These are phyloP conservation scores for Apolygus lucorum DNA, from an alignment of 1,140 invertebrate species.

Conservation along the genomic window DNA sequence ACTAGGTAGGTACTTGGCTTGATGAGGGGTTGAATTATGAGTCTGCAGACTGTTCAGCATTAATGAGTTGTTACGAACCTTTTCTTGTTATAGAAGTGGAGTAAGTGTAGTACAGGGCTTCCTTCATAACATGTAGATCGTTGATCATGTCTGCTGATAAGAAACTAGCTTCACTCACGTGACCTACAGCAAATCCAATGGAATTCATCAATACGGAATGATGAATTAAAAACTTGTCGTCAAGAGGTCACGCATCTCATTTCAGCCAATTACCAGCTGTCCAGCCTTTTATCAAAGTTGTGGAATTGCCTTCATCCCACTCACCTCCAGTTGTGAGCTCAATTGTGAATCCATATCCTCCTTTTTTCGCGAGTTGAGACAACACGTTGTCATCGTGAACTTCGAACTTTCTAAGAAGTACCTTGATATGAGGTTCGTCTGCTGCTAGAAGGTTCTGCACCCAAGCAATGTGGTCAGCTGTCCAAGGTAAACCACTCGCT, in stretches of 20 bases:
- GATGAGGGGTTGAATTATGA: too few species aligned
- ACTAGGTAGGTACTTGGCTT: too few species aligned
- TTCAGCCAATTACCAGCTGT: too few species aligned
- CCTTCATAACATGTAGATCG: slow-evolving; percentile 22
- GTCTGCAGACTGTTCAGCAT: too few species aligned
- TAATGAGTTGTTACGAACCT: too few species aligned
- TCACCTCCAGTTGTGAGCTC: slow-evolving; percentile 22
- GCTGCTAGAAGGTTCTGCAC: slow-evolving; percentile 44
- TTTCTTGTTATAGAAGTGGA: background rate
- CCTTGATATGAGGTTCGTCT: slow-evolving; percentile 5
- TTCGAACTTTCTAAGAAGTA: slow-evolving; percentile 10
- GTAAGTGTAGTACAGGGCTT: slow-evolving; percentile 14
- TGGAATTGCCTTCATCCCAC: too few species aligned
- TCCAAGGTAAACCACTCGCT: slow-evolving; percentile 44
- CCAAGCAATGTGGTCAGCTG: slow-evolving; percentile 49
- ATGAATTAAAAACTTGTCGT: background rate
- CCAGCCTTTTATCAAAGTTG: too few species aligned
- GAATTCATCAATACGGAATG: background rate
- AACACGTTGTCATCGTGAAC: slow-evolving; percentile 3
- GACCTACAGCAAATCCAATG: slow-evolving; percentile 2
- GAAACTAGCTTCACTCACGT: slow-evolving; percentile 7
- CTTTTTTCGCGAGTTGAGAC: slow-evolving; percentile 7
- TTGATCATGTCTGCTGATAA: slow-evolving; percentile 18
- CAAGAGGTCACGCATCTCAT: too few species aligned
- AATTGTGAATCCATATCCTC: slow-evolving; percentile 21